These are phyloP conservation scores for Calameuta filiformis DNA, from an alignment of 2,888 invertebrate species.

Conservation along the genomic window DNA sequence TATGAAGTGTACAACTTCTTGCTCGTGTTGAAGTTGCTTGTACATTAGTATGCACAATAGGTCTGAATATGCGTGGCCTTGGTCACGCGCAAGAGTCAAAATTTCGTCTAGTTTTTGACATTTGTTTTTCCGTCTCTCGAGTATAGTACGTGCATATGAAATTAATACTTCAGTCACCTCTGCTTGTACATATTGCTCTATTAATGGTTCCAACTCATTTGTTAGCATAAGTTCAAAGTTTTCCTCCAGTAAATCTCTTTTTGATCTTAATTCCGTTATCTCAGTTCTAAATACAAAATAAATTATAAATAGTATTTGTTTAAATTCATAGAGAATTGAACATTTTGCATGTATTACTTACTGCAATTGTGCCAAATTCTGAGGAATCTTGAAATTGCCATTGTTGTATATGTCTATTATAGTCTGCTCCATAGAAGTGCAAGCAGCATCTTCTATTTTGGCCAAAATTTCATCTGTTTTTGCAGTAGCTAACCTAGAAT, in stretches of 20 bases:
- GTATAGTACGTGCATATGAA: constrained; percentile 42
- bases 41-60: constrained; percentile 56
- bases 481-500: constrained; percentile 38
- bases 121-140: constrained; percentile 39
- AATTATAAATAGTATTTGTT: background rate
- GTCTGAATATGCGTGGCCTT: constrained; percentile 55
- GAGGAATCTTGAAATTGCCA: constrained; percentile 36
- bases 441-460: constrained; percentile 36
- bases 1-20: constrained; percentile 51
- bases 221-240: constrained; percentile 46
- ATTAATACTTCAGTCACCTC: constrained; percentile 47
- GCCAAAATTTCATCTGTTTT: constrained; percentile 40
- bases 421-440: constrained; percentile 30
- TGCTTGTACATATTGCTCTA: constrained; percentile 43
- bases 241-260: constrained; percentile 51
- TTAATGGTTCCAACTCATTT: constrained; percentile 39
- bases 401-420: constrained; percentile 39
- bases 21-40: constrained; percentile 47
- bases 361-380: constrained; percentile 40
- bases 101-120: constrained; percentile 48
- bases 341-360: constrained; percentile 22
- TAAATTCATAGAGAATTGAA: background rate
- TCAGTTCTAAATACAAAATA: constrained; percentile 40
- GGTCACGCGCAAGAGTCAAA: constrained; percentile 43
- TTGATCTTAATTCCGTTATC: constrained; percentile 43